These are phyloP conservation scores for Choloepus didactylus DNA, from an alignment of 2,797 vertebrate species.

Conservation along the genomic window DNA sequence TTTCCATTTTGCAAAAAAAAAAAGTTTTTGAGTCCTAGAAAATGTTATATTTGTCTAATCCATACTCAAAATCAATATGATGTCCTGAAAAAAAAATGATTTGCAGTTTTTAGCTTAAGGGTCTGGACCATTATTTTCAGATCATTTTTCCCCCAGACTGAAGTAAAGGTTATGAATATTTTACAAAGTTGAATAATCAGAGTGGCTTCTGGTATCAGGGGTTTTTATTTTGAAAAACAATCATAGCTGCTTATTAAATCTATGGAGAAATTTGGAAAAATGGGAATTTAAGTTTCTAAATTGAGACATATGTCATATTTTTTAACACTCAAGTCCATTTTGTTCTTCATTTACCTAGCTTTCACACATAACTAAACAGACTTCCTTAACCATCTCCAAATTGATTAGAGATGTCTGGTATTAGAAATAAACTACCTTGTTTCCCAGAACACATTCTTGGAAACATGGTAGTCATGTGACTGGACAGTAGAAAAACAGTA, in stretches of 20 bases:
- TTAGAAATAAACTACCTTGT: background rate
- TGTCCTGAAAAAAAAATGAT: background rate
- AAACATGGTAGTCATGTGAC: background rate
- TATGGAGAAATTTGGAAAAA: background rate
- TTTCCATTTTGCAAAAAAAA: background rate
- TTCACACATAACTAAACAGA: background rate
- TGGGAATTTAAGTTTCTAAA: background rate
- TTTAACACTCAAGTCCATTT: background rate
- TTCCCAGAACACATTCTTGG: background rate
- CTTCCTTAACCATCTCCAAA: background rate
- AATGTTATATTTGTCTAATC: background rate
- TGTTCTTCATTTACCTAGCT: background rate
- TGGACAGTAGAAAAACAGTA: background rate
- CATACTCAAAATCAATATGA: background rate
- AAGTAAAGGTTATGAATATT: background rate
- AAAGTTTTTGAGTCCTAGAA: background rate
- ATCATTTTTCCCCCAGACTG: background rate
- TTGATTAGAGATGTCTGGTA: background rate
- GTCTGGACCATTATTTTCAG: background rate
- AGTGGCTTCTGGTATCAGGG: background rate
- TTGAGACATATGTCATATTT: background rate
- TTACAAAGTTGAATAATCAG: background rate
- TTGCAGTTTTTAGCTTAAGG: background rate
- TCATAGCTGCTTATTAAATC: background rate
- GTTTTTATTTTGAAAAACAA: conserved; percentile 8